These are phyloP conservation scores for Alces alces DNA, from an alignment of 2,113 vertebrate genomes.

Conservation along the genomic window DNA sequence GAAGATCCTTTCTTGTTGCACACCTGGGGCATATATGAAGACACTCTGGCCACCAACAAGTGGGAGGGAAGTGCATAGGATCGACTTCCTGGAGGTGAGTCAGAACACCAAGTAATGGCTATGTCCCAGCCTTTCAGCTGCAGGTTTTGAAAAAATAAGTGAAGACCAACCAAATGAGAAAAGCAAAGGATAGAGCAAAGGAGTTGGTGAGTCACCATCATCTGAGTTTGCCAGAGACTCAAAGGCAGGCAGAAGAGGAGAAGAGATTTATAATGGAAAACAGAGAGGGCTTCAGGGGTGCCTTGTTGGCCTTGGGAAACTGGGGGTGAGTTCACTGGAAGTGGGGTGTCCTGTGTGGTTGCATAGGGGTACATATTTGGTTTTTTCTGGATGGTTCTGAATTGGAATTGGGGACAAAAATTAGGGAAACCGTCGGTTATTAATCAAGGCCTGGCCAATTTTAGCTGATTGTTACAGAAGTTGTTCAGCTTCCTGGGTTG, in stretches of 20 bases:
- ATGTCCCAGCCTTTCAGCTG: not conserved
- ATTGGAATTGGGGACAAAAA: not conserved
- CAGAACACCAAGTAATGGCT: not conserved
- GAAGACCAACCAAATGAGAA: not conserved
- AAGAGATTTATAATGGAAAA: not conserved
- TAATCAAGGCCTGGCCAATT: not conserved
- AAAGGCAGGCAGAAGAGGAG: not conserved
- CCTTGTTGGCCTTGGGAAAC: not conserved
- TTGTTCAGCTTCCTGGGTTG: not conserved
- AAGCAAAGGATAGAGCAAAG: not conserved
- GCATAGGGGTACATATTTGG: not conserved
- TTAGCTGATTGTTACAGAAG: not conserved
- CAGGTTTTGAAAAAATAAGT: not conserved
- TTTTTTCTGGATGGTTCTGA: not conserved
- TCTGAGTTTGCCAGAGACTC: not conserved
- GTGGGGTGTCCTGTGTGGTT: not conserved
- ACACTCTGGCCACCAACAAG: rapidly evolving
- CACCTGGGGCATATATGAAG: not conserved
- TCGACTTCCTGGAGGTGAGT: not conserved
- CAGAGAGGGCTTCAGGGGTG: not conserved
- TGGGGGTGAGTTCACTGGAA: not conserved
- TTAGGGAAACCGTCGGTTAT: not conserved
- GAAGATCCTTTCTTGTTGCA: not conserved
- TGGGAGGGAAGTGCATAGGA: not conserved
- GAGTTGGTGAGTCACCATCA: not conserved